Percentiles rank a stretch among this genome's conserved stretches.
These are phyloP conservation scores for Lasioglossum zephyrum DNA, from an alignment of 2,888 invertebrate genomes.

Conservation along the genomic window DNA sequence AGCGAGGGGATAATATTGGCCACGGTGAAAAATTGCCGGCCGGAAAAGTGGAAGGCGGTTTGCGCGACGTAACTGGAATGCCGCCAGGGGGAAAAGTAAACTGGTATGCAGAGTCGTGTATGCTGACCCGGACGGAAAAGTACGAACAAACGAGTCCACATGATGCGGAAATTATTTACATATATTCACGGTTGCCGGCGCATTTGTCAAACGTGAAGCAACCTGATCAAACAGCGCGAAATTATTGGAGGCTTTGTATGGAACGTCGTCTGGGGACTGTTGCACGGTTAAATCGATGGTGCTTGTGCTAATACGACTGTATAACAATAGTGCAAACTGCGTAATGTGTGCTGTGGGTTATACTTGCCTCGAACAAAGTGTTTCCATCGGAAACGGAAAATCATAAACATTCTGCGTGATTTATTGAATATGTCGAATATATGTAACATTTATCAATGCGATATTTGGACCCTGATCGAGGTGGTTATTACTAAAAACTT, in stretches of 20 bases:
- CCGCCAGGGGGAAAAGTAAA: background rate
- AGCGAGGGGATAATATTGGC: constrained; percentile 15
- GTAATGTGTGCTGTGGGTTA: background rate
- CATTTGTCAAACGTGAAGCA: background rate
- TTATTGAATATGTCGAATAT: background rate
- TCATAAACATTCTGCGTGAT: background rate
- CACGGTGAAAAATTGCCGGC: background rate
- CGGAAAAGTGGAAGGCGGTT: background rate
- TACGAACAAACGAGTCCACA: background rate
- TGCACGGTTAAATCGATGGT: background rate
- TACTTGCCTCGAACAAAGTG: background rate
- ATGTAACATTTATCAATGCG: background rate
- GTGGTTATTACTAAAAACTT: background rate
- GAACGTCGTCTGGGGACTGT: background rate
- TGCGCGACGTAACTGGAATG: background rate
- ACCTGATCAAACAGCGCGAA: constrained; percentile 5
- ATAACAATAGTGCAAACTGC: background rate
- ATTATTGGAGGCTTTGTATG: background rate
- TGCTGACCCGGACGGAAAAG: background rate
- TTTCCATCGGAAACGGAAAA: background rate
- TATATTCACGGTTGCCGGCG: background rate
- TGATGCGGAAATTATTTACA: background rate
- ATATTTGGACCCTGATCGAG: background rate
- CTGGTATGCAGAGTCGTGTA: background rate
- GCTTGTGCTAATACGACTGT: background rate